Evolutionary conservation across 1,140 invertebrate species (phyloP).

Genomic region (Drosophila subobscura): DNA sequence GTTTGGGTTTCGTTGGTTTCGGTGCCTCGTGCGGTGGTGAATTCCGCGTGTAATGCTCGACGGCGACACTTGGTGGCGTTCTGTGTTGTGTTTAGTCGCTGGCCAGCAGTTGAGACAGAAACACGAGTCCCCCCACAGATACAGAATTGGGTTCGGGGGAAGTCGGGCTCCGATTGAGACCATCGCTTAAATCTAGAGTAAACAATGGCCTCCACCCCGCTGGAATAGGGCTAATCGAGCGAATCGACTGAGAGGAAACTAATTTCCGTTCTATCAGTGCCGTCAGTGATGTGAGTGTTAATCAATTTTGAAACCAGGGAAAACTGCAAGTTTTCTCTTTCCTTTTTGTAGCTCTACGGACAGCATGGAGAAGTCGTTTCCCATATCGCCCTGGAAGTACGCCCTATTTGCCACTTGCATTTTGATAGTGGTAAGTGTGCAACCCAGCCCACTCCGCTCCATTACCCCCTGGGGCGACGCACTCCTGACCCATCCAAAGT

Average conservation of each 20-base stretch:
- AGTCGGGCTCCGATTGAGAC: conserved; percentile 2
- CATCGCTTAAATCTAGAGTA: conserved; percentile 25
- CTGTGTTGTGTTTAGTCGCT: conserved; percentile 46
- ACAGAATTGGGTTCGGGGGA: neutral
- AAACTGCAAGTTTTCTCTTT: conserved; percentile 1
- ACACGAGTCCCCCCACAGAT: conserved; percentile 4
- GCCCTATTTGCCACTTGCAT: conserved; percentile 66
- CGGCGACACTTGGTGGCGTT: conserved; percentile 14
- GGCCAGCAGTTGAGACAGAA: conserved; percentile 49
- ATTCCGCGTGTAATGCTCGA: neutral
- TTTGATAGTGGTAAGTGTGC: conserved; percentile 58
- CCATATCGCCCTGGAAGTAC: conserved; percentile 70
- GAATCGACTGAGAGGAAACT: neutral
- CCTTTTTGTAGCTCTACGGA: conserved; percentile 1
- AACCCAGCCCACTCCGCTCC: too few relatives aligned
- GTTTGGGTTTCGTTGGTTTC: conserved; percentile 24
- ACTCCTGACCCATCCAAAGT: conserved; percentile 7
- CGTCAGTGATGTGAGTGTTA: conserved; percentile 1
- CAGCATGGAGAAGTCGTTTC: conserved; percentile 67
- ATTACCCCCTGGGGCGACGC: too few relatives aligned
- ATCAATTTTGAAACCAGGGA: neutral
- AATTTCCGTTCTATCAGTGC: neutral
- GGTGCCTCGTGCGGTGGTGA: conserved; percentile 24
- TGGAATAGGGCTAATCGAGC: conserved; percentile 15
- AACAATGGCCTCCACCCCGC: conserved; percentile 43